These are phyloP conservation scores for Cygnus buccinator DNA, from an alignment of 2,113 vertebrate species.

Conservation along the genomic window DNA sequence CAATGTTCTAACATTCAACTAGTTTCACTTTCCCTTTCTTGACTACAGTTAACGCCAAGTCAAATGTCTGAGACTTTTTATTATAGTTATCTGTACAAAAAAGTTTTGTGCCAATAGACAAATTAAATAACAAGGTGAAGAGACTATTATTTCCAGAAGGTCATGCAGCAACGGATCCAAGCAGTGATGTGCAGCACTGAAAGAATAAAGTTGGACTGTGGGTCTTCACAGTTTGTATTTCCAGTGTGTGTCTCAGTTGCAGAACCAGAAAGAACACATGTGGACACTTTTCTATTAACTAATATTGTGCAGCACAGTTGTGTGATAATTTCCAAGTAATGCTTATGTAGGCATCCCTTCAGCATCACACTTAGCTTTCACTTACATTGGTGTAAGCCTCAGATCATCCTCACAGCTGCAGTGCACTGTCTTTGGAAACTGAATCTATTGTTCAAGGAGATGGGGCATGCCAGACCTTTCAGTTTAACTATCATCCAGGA, in stretches of 20 bases:
- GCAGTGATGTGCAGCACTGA: neutral
- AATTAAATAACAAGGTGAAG: neutral
- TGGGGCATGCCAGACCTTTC: neutral
- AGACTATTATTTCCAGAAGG: neutral
- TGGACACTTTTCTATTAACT: neutral
- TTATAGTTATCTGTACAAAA: neutral
- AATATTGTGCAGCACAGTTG: neutral
- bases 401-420: constrained; percentile 11
- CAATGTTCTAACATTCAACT: neutral
- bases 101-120: neutral
- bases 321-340: neutral
- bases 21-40: neutral
- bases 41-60: neutral
- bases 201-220: neutral
- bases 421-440: neutral
- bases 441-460: neutral
- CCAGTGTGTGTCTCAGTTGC: neutral
- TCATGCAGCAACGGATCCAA: neutral
- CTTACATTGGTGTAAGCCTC: neutral
- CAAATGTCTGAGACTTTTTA: neutral
- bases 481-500: neutral
- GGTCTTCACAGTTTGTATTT: neutral
- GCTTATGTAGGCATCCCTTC: neutral
- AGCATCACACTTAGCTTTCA: neutral
- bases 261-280: neutral